Evolutionary conservation across 2,797 vertebrate genomes (phyloP).

Genomic region (Gymnopithys bicolor): DNA sequence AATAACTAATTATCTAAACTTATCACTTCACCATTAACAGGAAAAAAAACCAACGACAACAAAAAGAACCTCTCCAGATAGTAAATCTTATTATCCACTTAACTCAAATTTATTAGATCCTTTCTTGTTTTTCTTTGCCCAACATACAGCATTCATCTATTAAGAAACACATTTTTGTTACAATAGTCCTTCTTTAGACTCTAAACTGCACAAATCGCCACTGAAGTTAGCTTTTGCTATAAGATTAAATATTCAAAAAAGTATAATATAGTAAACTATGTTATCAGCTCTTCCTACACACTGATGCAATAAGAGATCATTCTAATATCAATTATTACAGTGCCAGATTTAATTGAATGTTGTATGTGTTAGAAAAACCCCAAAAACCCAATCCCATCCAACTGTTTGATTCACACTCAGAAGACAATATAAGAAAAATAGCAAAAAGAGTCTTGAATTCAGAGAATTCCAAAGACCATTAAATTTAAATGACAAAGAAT

Average conservation of each 20-base stretch:
- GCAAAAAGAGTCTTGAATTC: neutral
- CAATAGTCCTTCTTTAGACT: neutral
- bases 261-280: neutral
- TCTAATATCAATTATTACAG: neutral
- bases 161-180: neutral
- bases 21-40: neutral
- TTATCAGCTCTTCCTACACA: neutral
- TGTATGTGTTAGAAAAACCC: neutral
- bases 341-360: neutral
- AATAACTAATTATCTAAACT: neutral
- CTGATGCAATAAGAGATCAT: neutral
- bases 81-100: neutral
- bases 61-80: neutral
- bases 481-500: slow-evolving; percentile 38
- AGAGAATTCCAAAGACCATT: neutral
- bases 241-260: neutral
- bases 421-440: neutral
- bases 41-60: neutral
- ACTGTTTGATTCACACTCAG: neutral
- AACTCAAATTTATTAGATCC: neutral
- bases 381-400: neutral
- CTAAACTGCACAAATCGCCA: neutral
- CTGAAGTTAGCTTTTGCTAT: neutral
- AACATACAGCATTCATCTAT: neutral
- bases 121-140: neutral